Percentiles rank a stretch among this genome's conserved stretches.
These are phyloP conservation scores for Portunus trituberculatus DNA, from an alignment of 1,140 invertebrate genomes.

Conservation along the genomic window DNA sequence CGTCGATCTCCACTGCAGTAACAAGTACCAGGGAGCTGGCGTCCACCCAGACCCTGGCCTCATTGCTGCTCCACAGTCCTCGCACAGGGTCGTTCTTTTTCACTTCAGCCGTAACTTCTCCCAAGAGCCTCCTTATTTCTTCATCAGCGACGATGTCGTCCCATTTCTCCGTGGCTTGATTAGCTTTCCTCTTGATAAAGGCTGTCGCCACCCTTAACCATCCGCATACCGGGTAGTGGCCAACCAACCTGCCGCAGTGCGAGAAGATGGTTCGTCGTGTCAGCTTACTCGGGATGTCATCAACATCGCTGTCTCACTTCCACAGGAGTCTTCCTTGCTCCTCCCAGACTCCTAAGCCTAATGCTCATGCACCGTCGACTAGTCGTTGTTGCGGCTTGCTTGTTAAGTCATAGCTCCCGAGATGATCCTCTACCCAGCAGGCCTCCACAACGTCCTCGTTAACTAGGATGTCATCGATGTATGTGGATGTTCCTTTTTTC, in stretches of 20 bases:
- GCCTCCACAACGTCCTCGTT: conserved; percentile 18
- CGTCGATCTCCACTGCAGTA: too few species aligned
- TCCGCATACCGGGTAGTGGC: neutral
- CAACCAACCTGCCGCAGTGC: neutral
- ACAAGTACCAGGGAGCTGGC: too few species aligned
- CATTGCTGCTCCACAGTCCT: too few species aligned
- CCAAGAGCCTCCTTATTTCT: neutral
- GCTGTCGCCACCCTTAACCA: neutral
- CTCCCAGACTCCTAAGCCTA: conserved; percentile 4
- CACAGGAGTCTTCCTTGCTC: neutral
- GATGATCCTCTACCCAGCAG: neutral
- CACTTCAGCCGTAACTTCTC: neutral
- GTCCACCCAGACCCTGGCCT: too few species aligned
- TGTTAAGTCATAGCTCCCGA: neutral
- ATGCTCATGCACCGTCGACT: neutral
- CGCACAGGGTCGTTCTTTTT: too few species aligned
- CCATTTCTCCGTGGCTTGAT: neutral
- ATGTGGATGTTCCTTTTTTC: neutral
- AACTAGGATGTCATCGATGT: conserved; percentile 50
- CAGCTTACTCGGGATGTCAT: neutral
- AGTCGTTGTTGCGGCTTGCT: neutral
- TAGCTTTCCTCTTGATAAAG: neutral
- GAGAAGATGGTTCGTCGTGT: neutral
- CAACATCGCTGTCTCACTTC: too few species aligned
- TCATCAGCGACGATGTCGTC: neutral